phyloP scores from a whole-genome alignment of 2,113 vertebrate genomes.

The Nannobrachium achirus region DNA sequence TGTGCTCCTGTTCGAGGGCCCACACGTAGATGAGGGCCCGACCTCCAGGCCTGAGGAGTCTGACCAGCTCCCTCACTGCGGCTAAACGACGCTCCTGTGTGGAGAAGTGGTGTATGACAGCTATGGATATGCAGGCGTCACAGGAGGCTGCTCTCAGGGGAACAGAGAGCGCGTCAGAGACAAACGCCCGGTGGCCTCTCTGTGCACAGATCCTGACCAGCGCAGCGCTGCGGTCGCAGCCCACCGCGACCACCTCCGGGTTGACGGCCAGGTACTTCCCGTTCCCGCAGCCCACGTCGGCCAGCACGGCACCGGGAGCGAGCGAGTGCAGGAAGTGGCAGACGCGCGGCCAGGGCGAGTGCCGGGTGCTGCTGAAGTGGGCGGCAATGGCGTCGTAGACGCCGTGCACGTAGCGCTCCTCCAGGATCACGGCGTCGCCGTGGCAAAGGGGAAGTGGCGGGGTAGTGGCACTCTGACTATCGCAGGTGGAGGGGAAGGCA shows the following conservation, averaged over 20 bases:
- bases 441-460: constrained; percentile 49
- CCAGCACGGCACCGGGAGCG: constrained; percentile 83
- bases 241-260: constrained; percentile 85
- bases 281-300: constrained; percentile 94
- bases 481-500: constrained; percentile 87
- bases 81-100: constrained; percentile 90
- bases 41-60: constrained; percentile 89
- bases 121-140: constrained; percentile 94
- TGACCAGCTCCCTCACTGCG: constrained; percentile 85
- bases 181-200: constrained; percentile 83
- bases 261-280: constrained; percentile 93
- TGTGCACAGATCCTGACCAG: constrained; percentile 89
- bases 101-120: constrained; percentile 95
- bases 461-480: constrained; percentile 84
- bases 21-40: constrained; percentile 94
- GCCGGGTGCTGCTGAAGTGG: constrained; percentile 96
- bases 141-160: constrained; percentile 84
- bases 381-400: constrained; percentile 93
- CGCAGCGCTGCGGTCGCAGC: constrained; percentile 90
- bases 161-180: constrained; percentile 87
- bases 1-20: constrained; percentile 96
- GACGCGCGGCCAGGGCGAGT: constrained; percentile 90
- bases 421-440: constrained; percentile 82
- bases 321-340: constrained; percentile 86
- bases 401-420: constrained; percentile 88